Evolutionary conservation across 2,888 invertebrate genomes (phyloP).

Genomic region (Eupithecia vulgata): DNA sequence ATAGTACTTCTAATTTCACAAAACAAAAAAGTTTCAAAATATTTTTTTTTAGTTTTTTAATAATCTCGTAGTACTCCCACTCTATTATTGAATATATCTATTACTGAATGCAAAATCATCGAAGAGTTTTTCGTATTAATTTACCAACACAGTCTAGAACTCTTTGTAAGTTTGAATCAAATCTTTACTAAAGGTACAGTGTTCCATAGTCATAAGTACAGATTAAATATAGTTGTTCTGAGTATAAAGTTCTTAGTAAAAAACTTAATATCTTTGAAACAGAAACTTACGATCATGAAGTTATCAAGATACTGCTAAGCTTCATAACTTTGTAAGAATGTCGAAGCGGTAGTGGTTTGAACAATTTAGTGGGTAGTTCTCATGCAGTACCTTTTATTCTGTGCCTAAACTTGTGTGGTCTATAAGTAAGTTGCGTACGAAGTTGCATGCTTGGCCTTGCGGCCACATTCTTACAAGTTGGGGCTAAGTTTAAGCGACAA

Average conservation of each 20-base stretch:
- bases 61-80: too few species aligned
- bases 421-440: conserved; percentile 12
- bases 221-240: not conserved
- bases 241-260: not conserved
- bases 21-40: too few species aligned
- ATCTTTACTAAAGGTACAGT: not conserved
- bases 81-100: too few species aligned
- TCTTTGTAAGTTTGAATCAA: not conserved
- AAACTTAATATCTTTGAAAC: not conserved
- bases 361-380: conserved; percentile 9
- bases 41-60: too few species aligned
- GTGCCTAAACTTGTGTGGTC: conserved; percentile 17
- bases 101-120: too few species aligned
- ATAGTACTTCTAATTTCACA: too few species aligned
- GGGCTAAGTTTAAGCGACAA: conserved; percentile 37
- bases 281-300: conserved; percentile 9
- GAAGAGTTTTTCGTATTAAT: not conserved
- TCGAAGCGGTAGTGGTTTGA: conserved; percentile 10
- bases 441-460: conserved; percentile 40
- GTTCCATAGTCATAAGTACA: not conserved
- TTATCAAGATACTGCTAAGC: conserved; percentile 11
- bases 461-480: conserved; percentile 59
- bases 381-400: not conserved
- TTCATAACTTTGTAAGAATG: conserved; percentile 29
- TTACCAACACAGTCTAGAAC: not conserved